phyloP scores from a whole-genome alignment of 2,113 vertebrate genomes.

The Rhipidura dahli region DNA sequence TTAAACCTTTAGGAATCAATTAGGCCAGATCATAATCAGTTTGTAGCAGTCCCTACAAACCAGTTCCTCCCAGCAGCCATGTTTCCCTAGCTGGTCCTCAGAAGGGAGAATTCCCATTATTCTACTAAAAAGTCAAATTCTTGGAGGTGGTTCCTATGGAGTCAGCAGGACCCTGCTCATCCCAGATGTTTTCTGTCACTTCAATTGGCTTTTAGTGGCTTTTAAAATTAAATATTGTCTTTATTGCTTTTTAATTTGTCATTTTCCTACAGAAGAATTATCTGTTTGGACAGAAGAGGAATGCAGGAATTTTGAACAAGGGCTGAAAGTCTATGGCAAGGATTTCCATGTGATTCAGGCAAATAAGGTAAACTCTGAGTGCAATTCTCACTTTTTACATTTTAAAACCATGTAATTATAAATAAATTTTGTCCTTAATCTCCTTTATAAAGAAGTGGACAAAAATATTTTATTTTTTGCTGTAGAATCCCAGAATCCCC shows the following conservation, averaged over 20 bases:
- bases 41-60: background rate
- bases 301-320: constrained; percentile 95
- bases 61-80: background rate
- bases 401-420: background rate
- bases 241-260: background rate
- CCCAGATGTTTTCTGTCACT: background rate
- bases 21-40: background rate
- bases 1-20: background rate
- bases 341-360: constrained; percentile 95
- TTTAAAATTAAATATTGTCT: background rate
- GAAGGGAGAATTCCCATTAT: background rate
- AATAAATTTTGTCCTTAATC: background rate
- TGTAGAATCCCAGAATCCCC: background rate
- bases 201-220: background rate
- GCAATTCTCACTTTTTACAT: background rate
- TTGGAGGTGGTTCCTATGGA: background rate
- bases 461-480: background rate
- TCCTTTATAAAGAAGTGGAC: background rate
- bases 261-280: constrained; percentile 82
- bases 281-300: constrained; percentile 97
- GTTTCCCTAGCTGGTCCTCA: background rate
- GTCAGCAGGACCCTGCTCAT: background rate
- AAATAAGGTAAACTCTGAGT: constrained; percentile 85
- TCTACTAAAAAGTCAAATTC: background rate
- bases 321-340: constrained; percentile 92